Evolutionary conservation across 2,888 invertebrate species (phyloP).

Genomic region (Eupithecia centaureata): DNA sequence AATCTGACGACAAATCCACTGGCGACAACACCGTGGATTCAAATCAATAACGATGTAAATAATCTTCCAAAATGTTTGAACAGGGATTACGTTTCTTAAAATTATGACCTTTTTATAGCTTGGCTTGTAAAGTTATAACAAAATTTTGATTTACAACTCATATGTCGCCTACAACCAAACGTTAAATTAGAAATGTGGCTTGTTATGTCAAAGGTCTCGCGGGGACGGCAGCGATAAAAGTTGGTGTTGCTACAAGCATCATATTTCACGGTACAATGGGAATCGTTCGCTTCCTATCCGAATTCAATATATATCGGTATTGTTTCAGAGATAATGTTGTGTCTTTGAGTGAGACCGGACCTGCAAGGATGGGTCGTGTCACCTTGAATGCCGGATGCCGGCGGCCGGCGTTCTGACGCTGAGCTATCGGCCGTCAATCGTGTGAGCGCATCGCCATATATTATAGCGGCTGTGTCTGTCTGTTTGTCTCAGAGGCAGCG

Average conservation of each 20-base stretch:
- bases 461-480: conserved; percentile 70
- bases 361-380: conserved; percentile 78
- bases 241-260: conserved; percentile 2
- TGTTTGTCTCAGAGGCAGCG: conserved; percentile 72
- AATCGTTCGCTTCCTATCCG: conserved; percentile 8
- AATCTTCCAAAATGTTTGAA: conserved; percentile 53
- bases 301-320: conserved; percentile 15
- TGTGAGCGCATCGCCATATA: conserved; percentile 74
- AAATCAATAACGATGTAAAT: conserved; percentile 24
- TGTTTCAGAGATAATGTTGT: conserved; percentile 34
- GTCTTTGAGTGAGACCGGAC: conserved; percentile 63
- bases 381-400: conserved; percentile 82
- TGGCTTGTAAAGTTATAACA: conserved; percentile 38
- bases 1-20: conserved; percentile 78
- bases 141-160: conserved; percentile 57
- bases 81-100: conserved; percentile 56
- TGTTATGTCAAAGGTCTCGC: conserved; percentile 52
- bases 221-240: conserved; percentile 10
- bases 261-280: conserved; percentile 15
- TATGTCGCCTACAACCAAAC: conserved; percentile 9
- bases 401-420: conserved; percentile 69
- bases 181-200: conserved; percentile 38
- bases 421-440: conserved; percentile 81
- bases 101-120: conserved; percentile 49
- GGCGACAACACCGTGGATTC: conserved; percentile 47